Conservation (phyloP, 30 jellyfish, hydroid and myxozoan genomes). For the Turritopsis rubra region DNA sequence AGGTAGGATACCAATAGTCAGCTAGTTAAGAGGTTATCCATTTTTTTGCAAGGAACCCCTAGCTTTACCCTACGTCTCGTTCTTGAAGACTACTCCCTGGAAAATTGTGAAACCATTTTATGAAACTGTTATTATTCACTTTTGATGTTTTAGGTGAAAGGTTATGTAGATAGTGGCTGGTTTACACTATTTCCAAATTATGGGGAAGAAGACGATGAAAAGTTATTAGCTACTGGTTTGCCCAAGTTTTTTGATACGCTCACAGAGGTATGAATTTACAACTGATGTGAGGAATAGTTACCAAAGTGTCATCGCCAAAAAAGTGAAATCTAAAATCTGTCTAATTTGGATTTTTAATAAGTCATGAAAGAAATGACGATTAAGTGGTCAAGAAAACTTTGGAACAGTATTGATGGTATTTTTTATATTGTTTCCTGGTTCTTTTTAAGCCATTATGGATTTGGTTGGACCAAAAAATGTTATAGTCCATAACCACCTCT, state of each 20-base stretch:
- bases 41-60: neutral
- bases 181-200: constrained; percentile 71
- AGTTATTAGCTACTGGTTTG: constrained; percentile 52
- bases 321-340: too few species aligned
- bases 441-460: too few species aligned
- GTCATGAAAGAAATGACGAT: too few species aligned
- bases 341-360: too few species aligned
- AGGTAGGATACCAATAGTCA: constrained; percentile 40
- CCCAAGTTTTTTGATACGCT: constrained; percentile 73
- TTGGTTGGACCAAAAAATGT: too few species aligned
- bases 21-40: too few species aligned
- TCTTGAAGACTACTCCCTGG: neutral
- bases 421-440: too few species aligned
- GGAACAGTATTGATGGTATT: too few species aligned
- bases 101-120: neutral
- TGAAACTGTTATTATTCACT: neutral
- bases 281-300: neutral
- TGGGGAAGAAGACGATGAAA: constrained; percentile 39
- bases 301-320: neutral
- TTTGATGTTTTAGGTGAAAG: constrained; percentile 48
- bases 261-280: constrained; percentile 43
- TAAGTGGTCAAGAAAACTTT: too few species aligned
- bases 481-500: too few species aligned
- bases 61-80: too few species aligned
- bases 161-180: constrained; percentile 97